A percentile compares a stretch with the other conserved stretches of the same genome.
These are phyloP conservation scores for Proales similis DNA, from an alignment of 1,140 invertebrate species.

Conservation along the genomic window DNA sequence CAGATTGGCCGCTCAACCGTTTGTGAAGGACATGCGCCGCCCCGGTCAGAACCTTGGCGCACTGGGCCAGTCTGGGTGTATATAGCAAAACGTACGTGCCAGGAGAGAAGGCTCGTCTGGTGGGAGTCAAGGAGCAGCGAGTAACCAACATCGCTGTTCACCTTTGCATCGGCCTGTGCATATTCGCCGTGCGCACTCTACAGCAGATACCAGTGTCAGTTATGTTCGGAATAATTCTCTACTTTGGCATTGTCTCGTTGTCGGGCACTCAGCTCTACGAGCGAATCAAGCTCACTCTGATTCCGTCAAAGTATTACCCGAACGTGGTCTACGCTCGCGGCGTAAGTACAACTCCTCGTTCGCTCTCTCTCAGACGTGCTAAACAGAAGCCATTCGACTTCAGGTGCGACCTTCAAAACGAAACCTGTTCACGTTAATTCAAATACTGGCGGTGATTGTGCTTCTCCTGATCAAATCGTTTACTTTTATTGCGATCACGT, in stretches of 20 bases:
- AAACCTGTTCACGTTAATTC: conserved; percentile 37
- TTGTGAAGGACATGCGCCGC: conserved; percentile 64
- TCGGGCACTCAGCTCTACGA: conserved; percentile 86
- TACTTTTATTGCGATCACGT: conserved; percentile 5
- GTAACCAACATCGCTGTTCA: conserved; percentile 52
- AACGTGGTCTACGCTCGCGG: conserved; percentile 32
- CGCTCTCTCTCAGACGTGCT: too few relatives aligned
- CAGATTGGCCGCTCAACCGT: background rate
- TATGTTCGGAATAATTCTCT: conserved; percentile 88
- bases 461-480: conserved; percentile 28
- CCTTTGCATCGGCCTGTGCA: conserved; percentile 51
- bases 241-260: conserved; percentile 87
- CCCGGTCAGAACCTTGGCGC: conserved; percentile 82
- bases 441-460: conserved; percentile 20
- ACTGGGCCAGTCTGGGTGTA: conserved; percentile 72
- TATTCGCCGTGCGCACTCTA: conserved; percentile 70
- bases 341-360: background rate
- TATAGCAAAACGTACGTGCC: conserved; percentile 78
- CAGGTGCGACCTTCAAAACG: conserved; percentile 34
- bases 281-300: conserved; percentile 54
- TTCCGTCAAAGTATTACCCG: conserved; percentile 35
- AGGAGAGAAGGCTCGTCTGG: conserved; percentile 82
- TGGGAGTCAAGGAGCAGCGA: conserved; percentile 69
- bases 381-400: background rate
- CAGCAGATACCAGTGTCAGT: conserved; percentile 80